These are phyloP conservation scores for Heliconius hermathena DNA, from an alignment of 1,140 invertebrate species.

Conservation along the genomic window DNA sequence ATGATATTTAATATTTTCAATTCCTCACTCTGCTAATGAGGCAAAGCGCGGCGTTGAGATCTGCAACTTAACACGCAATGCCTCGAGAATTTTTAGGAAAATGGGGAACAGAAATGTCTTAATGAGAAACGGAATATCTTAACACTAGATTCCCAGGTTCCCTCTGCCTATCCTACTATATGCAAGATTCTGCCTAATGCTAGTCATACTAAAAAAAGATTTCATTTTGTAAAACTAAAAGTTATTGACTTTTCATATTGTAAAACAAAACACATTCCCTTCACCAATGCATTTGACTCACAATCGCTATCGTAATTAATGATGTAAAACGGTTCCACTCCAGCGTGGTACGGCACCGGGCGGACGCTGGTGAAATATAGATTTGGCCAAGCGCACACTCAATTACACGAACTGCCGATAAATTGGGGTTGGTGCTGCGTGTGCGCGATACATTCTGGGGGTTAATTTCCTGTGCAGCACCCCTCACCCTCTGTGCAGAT, in stretches of 20 bases:
- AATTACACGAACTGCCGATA: constrained; percentile 32
- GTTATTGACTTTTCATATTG: neutral
- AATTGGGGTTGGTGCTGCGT: constrained; percentile 37
- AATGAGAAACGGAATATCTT: too few relatives aligned
- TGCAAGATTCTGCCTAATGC: too few relatives aligned
- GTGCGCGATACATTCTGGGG: constrained; percentile 30
- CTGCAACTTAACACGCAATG: too few relatives aligned
- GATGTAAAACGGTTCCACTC: constrained; percentile 63
- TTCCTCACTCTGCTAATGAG: too few relatives aligned
- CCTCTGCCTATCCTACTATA: too few relatives aligned
- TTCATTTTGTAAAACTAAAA: neutral
- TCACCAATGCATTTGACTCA: neutral
- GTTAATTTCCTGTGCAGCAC: constrained; percentile 19
- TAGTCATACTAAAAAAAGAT: too few relatives aligned
- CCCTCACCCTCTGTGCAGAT: constrained; percentile 32
- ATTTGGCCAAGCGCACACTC: neutral
- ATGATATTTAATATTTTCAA: too few relatives aligned
- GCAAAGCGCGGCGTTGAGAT: too few relatives aligned
- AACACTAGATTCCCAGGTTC: too few relatives aligned
- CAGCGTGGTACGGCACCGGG: constrained; percentile 40
- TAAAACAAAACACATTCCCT: neutral
- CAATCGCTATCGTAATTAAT: constrained; percentile 59
- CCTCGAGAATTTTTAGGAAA: too few relatives aligned
- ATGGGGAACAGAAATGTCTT: too few relatives aligned
- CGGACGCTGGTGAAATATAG: neutral